Base-by-base conservation (phyloP, 2,888 invertebrate genomes). In the Cheilosia soror region DNA sequence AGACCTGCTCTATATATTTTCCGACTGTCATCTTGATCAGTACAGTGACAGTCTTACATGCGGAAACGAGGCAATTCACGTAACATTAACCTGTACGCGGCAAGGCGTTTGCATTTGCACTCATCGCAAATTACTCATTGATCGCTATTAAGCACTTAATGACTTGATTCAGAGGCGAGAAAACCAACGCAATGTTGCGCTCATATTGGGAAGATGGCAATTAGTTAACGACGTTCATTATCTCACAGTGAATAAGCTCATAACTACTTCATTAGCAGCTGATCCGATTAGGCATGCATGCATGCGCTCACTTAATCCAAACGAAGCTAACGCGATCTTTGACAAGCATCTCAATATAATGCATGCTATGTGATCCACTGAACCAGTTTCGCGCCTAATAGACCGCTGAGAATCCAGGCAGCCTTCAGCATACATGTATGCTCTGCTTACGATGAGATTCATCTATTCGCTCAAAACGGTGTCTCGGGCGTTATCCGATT, bases 251-350 rank as follows among this genome's bases (percentile, higher is more conserved):
- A 82, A 60, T 55, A 58, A 66, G 55, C 66, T 49, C 72, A 57
- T 68, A 83, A 78, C 83, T 68, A 78, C 83, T 83, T 83, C 78
- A 83, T 83, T 72, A 78, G 73, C 44, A 60, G 33, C 33, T 53
- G 62, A 73, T 63, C 49, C 68, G 63, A 83, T 83, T 83, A 69
- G 73, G 27, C 78, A 83, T 69, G 68, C 78, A 60, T 62, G 60
- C 82, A 63, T 83, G 72, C 72, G 55, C 49, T 73, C 82, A 44
- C 40, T 78, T 83, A 73, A 83, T 78, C 73, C 68, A 51, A 44
- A 60, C 57, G 42, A 73, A 51, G 71, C 42, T 31, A 47, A 49
- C 57, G 51, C 72, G 63, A 60, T 68, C 72, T 83, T 44, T 78
- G 78, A 83, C 78, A 83, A 63, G 62, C 65, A 62, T 66, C 57